Conservation (phyloP, 2,888 invertebrate genomes). For the Tridacna crocea region DNA sequence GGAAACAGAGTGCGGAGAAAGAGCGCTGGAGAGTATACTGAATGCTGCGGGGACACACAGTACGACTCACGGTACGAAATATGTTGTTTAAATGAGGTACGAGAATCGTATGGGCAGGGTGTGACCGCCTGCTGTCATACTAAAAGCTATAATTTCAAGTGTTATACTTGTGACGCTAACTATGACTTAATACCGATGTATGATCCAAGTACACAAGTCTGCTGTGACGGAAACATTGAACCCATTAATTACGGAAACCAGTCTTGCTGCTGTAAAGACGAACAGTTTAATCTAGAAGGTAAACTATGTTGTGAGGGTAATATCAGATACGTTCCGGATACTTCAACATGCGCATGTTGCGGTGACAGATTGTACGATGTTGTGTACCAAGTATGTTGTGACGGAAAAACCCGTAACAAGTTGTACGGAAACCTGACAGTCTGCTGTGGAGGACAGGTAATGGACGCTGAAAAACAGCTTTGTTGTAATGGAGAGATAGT, state of each 20-base stretch:
- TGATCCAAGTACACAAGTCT: constrained; percentile 25
- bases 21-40: constrained; percentile 1
- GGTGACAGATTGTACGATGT: constrained; percentile 35
- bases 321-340: constrained; percentile 25
- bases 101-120: constrained; percentile 13
- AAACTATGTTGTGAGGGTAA: constrained; percentile 36
- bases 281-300: constrained; percentile 26
- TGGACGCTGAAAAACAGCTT: constrained; percentile 26
- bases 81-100: constrained; percentile 31
- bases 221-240: constrained; percentile 34
- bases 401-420: constrained; percentile 18
- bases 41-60: constrained; percentile 30
- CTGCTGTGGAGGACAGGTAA: constrained; percentile 39
- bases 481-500: constrained; percentile 29
- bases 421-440: constrained; percentile 33
- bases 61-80: constrained; percentile 18
- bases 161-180: constrained; percentile 18
- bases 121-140: constrained; percentile 24
- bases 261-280: constrained; percentile 36
- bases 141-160: constrained; percentile 25
- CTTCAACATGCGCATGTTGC: constrained; percentile 43
- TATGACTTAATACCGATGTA: constrained; percentile 20
- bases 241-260: constrained; percentile 24
- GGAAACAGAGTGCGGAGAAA: constrained; percentile 5
- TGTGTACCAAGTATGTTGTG: constrained; percentile 34